Evolutionary conservation across 2,113 vertebrate genomes (phyloP).

Genomic region (Labeo catla): DNA sequence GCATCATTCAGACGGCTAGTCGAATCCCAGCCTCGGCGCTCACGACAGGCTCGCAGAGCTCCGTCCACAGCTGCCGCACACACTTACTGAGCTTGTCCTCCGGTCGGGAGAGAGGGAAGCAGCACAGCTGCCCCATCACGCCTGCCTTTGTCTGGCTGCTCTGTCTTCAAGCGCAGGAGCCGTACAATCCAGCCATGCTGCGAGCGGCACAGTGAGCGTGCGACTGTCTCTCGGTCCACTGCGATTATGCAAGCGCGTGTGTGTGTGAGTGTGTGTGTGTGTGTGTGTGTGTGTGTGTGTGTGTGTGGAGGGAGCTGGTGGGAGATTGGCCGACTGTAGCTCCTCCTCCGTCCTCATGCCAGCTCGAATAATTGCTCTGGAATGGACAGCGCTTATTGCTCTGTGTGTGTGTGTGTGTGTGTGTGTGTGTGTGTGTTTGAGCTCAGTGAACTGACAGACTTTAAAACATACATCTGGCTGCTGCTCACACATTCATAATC

Average conservation of each 20-base stretch:
- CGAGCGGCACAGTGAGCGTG: slow-evolving; percentile 1
- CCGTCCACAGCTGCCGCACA: neutral
- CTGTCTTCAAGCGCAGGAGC: neutral
- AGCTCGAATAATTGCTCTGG: slow-evolving; percentile 69
- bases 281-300: neutral
- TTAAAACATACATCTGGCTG: slow-evolving; percentile 10
- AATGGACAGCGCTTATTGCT: slow-evolving; percentile 53
- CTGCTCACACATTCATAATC: slow-evolving; percentile 20
- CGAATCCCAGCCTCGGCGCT: neutral
- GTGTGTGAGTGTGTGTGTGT: slow-evolving; percentile 50
- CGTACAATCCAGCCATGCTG: slow-evolving; percentile 25
- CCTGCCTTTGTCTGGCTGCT: neutral
- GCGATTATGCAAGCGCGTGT: slow-evolving; percentile 46
- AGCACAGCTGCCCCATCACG: slow-evolving; percentile 56
- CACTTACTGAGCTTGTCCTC: slow-evolving; percentile 58
- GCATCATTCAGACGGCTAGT: neutral
- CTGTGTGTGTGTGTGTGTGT: neutral
- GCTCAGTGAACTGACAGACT: slow-evolving; percentile 9
- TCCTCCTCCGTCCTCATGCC: slow-evolving; percentile 75
- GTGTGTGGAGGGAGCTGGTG: slow-evolving; percentile 47
- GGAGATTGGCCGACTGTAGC: slow-evolving; percentile 63
- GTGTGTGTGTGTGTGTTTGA: neutral
- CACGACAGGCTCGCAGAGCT: neutral
- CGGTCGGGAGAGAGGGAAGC: slow-evolving; percentile 52
- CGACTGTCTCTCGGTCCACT: slow-evolving; percentile 46